phyloP scores from a whole-genome alignment of 1,140 invertebrate genomes.

The Spodoptera frugiperda region DNA sequence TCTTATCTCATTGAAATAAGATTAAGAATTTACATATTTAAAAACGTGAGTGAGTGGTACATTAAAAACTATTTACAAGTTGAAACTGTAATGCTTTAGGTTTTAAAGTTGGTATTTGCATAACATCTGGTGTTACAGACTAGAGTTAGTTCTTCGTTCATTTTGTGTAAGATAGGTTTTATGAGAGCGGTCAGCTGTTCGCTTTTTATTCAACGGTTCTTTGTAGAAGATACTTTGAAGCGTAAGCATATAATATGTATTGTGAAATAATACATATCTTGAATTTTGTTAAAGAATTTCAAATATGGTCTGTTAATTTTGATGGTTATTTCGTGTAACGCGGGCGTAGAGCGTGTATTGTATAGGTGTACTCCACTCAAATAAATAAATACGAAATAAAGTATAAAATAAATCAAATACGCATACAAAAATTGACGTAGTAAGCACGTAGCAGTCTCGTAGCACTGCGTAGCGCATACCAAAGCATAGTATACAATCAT shows the following conservation, averaged over 20 bases:
- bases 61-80: slow-evolving; percentile 32
- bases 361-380: no score
- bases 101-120: slow-evolving; percentile 31
- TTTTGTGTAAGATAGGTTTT: slow-evolving; percentile 7
- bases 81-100: slow-evolving; percentile 16
- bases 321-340: no score
- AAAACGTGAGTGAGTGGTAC: slow-evolving; percentile 21
- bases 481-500: not conserved
- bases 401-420: no score
- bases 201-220: not conserved
- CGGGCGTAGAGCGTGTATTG: no score
- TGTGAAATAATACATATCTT: no score
- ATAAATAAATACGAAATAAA: no score
- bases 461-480: slow-evolving; percentile 13
- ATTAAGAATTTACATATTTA: slow-evolving; percentile 47
- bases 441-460: slow-evolving; percentile 8
- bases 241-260: no score
- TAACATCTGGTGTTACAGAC: slow-evolving; percentile 32
- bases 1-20: slow-evolving; percentile 34
- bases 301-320: no score
- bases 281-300: no score
- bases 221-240: not conserved
- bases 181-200: slow-evolving; percentile 3
- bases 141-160: slow-evolving; percentile 16
- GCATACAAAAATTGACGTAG: no score